These are phyloP conservation scores for Himalopsyche tibetana DNA, from an alignment of 2,888 invertebrate genomes.

Conservation along the genomic window DNA sequence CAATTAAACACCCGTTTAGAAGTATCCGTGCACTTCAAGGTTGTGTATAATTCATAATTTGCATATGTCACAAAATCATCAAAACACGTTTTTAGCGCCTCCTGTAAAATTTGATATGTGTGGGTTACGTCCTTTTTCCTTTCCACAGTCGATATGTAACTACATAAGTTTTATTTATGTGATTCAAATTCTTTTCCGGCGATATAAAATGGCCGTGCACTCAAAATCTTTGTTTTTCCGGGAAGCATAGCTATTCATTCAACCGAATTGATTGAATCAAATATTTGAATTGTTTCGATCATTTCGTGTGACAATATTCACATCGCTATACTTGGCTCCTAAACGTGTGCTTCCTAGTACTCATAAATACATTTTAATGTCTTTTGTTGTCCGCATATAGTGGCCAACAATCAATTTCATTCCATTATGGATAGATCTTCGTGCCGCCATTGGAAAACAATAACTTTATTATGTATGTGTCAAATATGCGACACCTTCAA, in stretches of 20 bases:
- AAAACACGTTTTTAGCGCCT: too few species aligned
- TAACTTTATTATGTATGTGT: background rate
- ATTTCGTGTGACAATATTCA: background rate
- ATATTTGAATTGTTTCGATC: background rate
- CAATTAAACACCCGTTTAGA: too few species aligned
- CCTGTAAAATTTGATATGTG: too few species aligned
- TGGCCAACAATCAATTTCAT: background rate
- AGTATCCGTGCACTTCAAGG: too few species aligned
- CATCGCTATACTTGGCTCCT: background rate
- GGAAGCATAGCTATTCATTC: background rate
- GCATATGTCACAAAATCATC: too few species aligned
- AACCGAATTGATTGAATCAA: background rate
- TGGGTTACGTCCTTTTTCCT: too few species aligned
- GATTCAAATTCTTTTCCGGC: background rate
- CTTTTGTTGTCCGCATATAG: slow-evolving; percentile 9
- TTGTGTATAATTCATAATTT: too few species aligned
- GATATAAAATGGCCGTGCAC: background rate
- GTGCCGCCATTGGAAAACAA: background rate
- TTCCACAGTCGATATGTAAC: too few species aligned
- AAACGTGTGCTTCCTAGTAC: background rate
- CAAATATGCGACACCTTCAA: background rate
- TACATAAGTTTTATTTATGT: too few species aligned
- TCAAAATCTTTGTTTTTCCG: background rate
- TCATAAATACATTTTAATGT: background rate
- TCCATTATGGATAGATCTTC: background rate